Percentiles rank a stretch among this genome's conserved stretches.
Evolutionary conservation across 2,113 vertebrate species (phyloP).

Genomic region (Syrmaticus mikado): DNA sequence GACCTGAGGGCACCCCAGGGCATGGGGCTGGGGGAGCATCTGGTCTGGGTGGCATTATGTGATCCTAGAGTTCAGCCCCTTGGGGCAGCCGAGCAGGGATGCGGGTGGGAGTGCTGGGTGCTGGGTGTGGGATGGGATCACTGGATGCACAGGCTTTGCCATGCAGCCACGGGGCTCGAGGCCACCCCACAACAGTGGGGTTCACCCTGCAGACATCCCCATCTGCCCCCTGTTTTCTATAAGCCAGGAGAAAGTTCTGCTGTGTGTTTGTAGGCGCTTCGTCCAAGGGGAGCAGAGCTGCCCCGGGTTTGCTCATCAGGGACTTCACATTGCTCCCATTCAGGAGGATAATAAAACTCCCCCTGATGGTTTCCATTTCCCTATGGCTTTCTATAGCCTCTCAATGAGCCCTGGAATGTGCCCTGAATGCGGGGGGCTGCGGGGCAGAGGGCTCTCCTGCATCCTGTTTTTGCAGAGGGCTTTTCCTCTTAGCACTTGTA

Average conservation of each 20-base stretch:
- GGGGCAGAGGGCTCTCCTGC: background rate
- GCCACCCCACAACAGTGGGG: fast-evolving
- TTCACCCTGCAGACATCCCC: background rate
- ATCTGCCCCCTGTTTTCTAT: fast-evolving
- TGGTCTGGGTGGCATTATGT: background rate
- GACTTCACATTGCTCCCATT: background rate
- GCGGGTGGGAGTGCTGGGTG: background rate
- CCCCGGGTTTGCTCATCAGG: background rate
- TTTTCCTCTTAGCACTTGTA: slow-evolving; percentile 70
- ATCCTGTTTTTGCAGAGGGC: slow-evolving; percentile 72
- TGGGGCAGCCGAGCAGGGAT: background rate
- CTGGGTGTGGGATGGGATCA: background rate
- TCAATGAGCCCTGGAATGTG: background rate
- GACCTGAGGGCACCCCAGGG: background rate
- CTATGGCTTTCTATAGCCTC: background rate
- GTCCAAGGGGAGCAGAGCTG: background rate
- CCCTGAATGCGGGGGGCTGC: background rate
- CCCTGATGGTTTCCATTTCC: background rate
- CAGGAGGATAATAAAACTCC: background rate
- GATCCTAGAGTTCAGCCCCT: background rate
- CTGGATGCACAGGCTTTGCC: background rate
- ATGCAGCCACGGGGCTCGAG: fast-evolving
- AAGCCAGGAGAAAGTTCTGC: background rate
- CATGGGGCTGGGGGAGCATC: background rate
- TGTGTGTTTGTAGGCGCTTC: background rate